These are phyloP conservation scores for Brachystomella parvula DNA, from an alignment of 1,140 invertebrate species.

Conservation along the genomic window DNA sequence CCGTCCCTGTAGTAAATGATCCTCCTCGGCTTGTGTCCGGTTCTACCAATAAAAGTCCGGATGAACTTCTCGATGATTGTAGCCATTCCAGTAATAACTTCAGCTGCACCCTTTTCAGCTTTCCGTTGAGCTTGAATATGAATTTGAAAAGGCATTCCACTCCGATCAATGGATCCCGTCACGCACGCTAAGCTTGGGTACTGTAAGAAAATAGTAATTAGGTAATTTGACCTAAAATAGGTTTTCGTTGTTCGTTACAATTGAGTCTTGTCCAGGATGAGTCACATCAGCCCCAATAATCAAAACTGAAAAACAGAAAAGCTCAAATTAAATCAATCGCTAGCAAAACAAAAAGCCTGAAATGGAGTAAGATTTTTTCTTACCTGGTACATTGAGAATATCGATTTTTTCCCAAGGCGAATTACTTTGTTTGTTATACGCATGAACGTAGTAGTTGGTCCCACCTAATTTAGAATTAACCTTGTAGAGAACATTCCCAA, in stretches of 20 bases:
- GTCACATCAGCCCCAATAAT: conserved; percentile 14
- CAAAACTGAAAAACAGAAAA: conserved; percentile 3
- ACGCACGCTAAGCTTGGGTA: conserved; percentile 20
- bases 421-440: neutral
- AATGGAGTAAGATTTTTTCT: neutral
- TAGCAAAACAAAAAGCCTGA: neutral
- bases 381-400: neutral
- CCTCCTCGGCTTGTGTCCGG: conserved; percentile 38
- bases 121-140: conserved; percentile 26
- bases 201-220: neutral
- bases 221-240: neutral
- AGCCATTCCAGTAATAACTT: conserved; percentile 39
- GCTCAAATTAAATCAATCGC: neutral
- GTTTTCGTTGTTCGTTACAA: neutral
- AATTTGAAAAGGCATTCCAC: conserved; percentile 30
- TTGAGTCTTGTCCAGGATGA: neutral
- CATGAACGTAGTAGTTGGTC: conserved; percentile 58
- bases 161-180: conserved; percentile 19
- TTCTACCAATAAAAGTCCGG: conserved; percentile 30
- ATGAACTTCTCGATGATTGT: conserved; percentile 39
- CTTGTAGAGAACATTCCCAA: conserved; percentile 71
- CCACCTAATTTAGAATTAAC: conserved; percentile 78
- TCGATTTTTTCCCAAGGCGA: neutral
- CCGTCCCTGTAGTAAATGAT: conserved; percentile 47
- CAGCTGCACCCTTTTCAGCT: conserved; percentile 26